These are phyloP conservation scores for Rachycentron canadum DNA, from an alignment of 2,797 vertebrate species.

Conservation along the genomic window DNA sequence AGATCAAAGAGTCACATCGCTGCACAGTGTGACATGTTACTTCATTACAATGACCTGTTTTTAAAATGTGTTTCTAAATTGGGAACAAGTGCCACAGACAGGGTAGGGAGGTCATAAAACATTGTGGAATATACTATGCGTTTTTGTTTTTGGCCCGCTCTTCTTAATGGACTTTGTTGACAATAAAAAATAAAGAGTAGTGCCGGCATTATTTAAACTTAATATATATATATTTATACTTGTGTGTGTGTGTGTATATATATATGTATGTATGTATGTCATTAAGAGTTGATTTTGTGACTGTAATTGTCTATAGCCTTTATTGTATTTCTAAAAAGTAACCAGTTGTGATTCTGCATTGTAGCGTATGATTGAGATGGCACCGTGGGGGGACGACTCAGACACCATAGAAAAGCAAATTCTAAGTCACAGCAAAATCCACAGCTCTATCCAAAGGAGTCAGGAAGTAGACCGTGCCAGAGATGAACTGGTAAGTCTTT, in stretches of 20 bases:
- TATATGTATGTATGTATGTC: neutral
- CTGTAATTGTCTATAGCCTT: neutral
- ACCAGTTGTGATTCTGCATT: constrained; percentile 26
- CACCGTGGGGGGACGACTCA: constrained; percentile 91
- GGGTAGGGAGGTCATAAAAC: neutral
- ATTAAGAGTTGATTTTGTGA: neutral
- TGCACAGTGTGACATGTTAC: neutral
- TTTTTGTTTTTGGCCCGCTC: neutral
- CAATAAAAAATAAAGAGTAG: neutral
- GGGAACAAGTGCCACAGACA: neutral
- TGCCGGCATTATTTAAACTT: neutral
- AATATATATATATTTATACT: neutral
- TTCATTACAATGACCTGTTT: too few relatives aligned
- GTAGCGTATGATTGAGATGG: constrained; percentile 91
- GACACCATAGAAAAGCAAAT: constrained; percentile 91
- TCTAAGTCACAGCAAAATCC: constrained; percentile 86
- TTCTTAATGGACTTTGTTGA: neutral
- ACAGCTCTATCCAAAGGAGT: constrained; percentile 91
- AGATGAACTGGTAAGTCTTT: constrained; percentile 89
- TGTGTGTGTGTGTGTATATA: neutral
- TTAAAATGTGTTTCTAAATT: too few relatives aligned
- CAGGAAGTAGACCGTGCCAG: constrained; percentile 88
- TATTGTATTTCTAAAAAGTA: neutral
- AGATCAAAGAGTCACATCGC: too few relatives aligned
- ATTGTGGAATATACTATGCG: neutral